Evolutionary conservation across 64 coral and sea anemone genomes (phyloP), one percentile per base, ranked within the genome.

Genomic region (Stichodactyla helianthus): DNA sequence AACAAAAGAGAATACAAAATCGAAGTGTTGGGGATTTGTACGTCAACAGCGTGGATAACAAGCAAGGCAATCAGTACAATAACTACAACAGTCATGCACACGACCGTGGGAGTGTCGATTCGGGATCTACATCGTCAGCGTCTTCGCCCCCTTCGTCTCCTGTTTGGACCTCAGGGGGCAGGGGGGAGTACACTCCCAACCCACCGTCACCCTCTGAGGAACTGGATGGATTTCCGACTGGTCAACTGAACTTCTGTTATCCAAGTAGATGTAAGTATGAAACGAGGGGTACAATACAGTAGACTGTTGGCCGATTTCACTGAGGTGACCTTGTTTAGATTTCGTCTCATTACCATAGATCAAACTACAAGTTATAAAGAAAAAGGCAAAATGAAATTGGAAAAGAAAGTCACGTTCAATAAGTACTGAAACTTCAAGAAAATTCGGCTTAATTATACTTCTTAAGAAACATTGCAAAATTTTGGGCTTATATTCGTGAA

Each of bases 11-110:
- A 28, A 77, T 68, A 22, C 63, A 87, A 27, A 92, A 92, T 20
- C 90, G 90, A 25, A 92, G 90, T 77, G 58, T 82, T 87, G 90
- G 90, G 8, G 90, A 92, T 59, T 71, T 92, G 8, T 84, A 51
- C 79, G 14, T 82, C 50, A 77, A 92, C 54, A 71, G 57, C 54
- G 85, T 92, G 23, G 85, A 92, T 4, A 85, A 22, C 20, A 92
- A 86, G 28, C 62, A 76, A 15, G 56, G n/a, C 50, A 44, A 9
- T 44, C 52, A 68, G 17, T 82, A n/a, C 84, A 79, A 23, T 12
- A 55, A 54, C 70, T 85, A 56, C 55, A 79, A 53, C 58, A 53
- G 35, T 14, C 50, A 77, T 6, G 17, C 20, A 17, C 54, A 60
- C 19, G 83, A 25, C 28, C 52, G 9, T 6, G 59, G 26, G 18